Evolutionary conservation across 2,797 vertebrate genomes (phyloP).

Genomic region (Lutjanus campechanus): DNA sequence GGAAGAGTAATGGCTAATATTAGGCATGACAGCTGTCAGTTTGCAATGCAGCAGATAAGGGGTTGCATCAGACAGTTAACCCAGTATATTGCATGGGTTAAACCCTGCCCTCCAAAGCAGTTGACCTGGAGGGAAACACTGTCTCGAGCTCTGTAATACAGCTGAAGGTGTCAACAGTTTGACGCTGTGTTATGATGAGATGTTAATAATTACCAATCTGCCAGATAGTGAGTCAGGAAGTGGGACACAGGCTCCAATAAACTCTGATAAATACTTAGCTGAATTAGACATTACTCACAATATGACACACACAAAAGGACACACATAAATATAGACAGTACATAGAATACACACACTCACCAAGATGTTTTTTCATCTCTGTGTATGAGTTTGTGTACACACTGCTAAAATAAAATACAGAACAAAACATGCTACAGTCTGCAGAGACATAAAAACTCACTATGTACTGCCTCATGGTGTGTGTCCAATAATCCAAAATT

Average conservation of each 20-base stretch:
- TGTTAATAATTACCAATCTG: conserved; percentile 50
- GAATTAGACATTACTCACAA: conserved; percentile 42
- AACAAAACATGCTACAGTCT: conserved; percentile 1
- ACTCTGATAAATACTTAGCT: conserved; percentile 40
- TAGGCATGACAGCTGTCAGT: no score
- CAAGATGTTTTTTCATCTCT: neutral
- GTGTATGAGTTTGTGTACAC: neutral
- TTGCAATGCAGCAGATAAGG: no score
- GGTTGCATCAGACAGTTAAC: no score
- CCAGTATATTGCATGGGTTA: no score
- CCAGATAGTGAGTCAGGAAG: conserved; percentile 33
- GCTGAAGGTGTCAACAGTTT: conserved; percentile 28
- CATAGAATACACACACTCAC: neutral
- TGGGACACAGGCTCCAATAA: conserved; percentile 31
- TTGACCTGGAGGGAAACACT: no score
- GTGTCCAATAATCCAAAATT: neutral
- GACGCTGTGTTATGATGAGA: conserved; percentile 32
- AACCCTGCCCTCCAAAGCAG: no score
- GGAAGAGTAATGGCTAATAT: no score
- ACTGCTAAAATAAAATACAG: neutral
- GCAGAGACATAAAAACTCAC: neutral
- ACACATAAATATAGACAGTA: neutral
- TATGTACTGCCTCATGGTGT: neutral
- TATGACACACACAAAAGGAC: neutral
- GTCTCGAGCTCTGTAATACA: neutral